These are phyloP conservation scores for Ornithoptera priamus DNA, from an alignment of 2,888 invertebrate species.

Conservation along the genomic window DNA sequence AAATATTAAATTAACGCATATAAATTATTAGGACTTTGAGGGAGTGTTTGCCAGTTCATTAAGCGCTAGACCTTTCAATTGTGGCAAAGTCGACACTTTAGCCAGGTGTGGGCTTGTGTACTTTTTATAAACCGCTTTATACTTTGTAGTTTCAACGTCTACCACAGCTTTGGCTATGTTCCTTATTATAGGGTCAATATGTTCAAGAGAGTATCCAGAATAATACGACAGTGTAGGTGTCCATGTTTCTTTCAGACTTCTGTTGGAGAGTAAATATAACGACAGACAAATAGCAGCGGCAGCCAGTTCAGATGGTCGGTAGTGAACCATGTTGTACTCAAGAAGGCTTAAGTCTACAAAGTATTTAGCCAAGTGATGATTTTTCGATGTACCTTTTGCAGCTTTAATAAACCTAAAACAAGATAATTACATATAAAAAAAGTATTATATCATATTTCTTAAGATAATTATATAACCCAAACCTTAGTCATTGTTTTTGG, in stretches of 20 bases:
- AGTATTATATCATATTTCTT: background rate
- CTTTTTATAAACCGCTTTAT: conserved; percentile 85
- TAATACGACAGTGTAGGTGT: conserved; percentile 87
- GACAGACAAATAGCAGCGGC: conserved; percentile 90
- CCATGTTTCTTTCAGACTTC: conserved; percentile 81
- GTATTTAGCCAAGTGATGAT: conserved; percentile 93
- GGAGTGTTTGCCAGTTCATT: conserved; percentile 45
- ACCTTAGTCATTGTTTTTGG: no score
- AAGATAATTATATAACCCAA: no score
- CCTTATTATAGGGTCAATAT: conserved; percentile 84
- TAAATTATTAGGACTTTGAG: conserved; percentile 2
- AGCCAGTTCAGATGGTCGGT: conserved; percentile 91
- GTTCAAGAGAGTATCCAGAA: conserved; percentile 85
- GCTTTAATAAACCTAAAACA: conserved; percentile 80
- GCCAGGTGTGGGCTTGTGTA: conserved; percentile 80
- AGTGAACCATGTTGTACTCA: conserved; percentile 88
- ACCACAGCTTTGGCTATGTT: conserved; percentile 85
- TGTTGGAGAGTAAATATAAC: conserved; percentile 76
- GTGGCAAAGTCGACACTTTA: conserved; percentile 83
- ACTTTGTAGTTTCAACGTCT: conserved; percentile 85
- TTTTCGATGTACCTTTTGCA: conserved; percentile 79
- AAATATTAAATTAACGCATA: conserved; percentile 8
- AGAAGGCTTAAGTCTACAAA: conserved; percentile 91
- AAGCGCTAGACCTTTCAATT: conserved; percentile 76
- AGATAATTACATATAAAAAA: conserved; percentile 7